Conservation (phyloP, 2,888 invertebrate genomes). For the Tenthredo notha region DNA sequence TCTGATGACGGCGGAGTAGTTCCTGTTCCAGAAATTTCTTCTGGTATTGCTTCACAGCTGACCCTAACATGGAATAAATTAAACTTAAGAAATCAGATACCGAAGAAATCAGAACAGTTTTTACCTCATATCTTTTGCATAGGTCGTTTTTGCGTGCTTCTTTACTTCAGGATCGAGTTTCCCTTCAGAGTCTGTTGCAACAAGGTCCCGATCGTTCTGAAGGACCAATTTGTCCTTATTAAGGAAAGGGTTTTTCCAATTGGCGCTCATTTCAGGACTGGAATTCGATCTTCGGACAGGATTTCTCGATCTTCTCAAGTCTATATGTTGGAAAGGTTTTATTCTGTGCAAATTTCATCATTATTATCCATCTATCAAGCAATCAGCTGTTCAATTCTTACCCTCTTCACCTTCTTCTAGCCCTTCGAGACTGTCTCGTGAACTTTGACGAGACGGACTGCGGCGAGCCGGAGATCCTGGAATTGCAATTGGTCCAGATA, state of each 20-base stretch:
- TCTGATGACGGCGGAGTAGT: constrained; percentile 85
- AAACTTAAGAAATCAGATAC: background rate
- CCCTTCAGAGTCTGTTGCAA: constrained; percentile 68
- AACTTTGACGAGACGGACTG: constrained; percentile 80
- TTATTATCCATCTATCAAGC: constrained; percentile 54
- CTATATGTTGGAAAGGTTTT: constrained; percentile 60
- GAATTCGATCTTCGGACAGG: constrained; percentile 94
- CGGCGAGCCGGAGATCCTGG: constrained; percentile 78
- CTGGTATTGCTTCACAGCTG: constrained; percentile 94
- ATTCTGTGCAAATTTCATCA: constrained; percentile 12
- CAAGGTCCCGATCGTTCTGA: constrained; percentile 68
- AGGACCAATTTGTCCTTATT: constrained; percentile 77
- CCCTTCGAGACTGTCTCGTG: constrained; percentile 80
- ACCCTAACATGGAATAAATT: constrained; percentile 79
- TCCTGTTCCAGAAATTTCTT: constrained; percentile 88
- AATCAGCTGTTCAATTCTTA: constrained; percentile 51
- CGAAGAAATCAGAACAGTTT: background rate
- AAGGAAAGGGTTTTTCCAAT: constrained; percentile 88
- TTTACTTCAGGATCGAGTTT: constrained; percentile 79
- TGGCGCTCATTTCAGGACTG: constrained; percentile 95
- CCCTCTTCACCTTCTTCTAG: constrained; percentile 80
- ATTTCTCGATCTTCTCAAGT: constrained; percentile 83
- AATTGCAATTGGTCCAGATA: constrained; percentile 77
- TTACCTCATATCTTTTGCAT: constrained; percentile 85
- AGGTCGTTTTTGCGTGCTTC: constrained; percentile 84